Conservation (phyloP, 2,888 invertebrate genomes). For the Aricia artaxerxes region DNA sequence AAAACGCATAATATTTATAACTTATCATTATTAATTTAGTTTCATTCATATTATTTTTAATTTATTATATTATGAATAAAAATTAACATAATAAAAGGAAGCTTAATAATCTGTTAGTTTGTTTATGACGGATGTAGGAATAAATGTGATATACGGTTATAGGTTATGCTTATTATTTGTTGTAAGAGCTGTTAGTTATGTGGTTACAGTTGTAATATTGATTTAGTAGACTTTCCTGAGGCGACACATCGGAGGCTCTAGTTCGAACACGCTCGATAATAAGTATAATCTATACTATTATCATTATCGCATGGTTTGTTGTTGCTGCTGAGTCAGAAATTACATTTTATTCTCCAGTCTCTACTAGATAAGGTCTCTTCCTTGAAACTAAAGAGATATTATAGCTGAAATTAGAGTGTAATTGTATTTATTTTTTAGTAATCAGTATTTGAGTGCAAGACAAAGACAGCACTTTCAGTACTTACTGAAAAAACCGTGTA, state of each 20-base stretch:
- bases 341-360: too few relatives aligned
- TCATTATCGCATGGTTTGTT: too few relatives aligned
- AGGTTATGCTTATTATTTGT: slow-evolving; percentile 69
- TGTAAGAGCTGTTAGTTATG: slow-evolving; percentile 61
- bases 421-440: too few relatives aligned
- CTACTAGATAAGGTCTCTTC: too few relatives aligned
- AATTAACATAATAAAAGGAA: slow-evolving; percentile 45
- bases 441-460: too few relatives aligned
- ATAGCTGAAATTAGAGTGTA: too few relatives aligned
- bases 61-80: slow-evolving; percentile 14
- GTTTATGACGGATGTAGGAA: slow-evolving; percentile 74
- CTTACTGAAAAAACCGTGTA: too few relatives aligned
- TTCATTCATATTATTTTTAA: background rate
- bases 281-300: too few relatives aligned
- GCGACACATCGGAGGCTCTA: slow-evolving; percentile 57
- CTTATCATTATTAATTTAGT: background rate
- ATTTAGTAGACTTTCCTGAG: slow-evolving; percentile 72
- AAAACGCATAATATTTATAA: too few relatives aligned
- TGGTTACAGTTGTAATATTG: slow-evolving; percentile 68
- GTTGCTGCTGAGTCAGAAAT: too few relatives aligned
- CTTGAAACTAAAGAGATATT: too few relatives aligned
- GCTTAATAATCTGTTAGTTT: slow-evolving; percentile 1
- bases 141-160: slow-evolving; percentile 77
- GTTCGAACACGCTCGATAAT: slow-evolving; percentile 44
- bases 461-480: too few relatives aligned